Base-by-base conservation (phyloP, 2,888 invertebrate genomes). In the Aspidiotus rigidus region DNA sequence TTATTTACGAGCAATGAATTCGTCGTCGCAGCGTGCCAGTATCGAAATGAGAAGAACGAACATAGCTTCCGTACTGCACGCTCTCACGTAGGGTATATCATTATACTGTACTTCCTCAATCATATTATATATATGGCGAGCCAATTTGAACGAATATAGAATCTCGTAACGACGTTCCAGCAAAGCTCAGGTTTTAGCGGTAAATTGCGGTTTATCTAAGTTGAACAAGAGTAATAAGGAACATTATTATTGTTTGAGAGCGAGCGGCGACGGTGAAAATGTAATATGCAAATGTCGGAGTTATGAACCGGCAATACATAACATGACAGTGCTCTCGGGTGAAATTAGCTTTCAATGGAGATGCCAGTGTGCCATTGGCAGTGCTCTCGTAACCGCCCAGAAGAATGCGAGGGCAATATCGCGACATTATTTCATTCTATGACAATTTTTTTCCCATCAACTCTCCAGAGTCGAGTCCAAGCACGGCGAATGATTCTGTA, bases 151-250 rank as follows among this genome's bases (percentile, higher is more conserved):
- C 49, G 49, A 28, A 28, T 49, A 49, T 49, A 49, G 44, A 62
- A 62, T 42, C 62, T 10, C 41, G 16, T 62, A 62, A 62, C 17
- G 44, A 44, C 44, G 44, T 62, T 62, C 41, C 44, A 44, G 28
- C 28, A 62, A 17, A 13, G 17, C 42, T 41, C 15, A 44, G 62
- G 41, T 62, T 62, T 62, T 42, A 62, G 44, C 44, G 62, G 62
- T 62, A 44, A 62, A 62, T 62, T 62, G 63, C 63, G 63, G 63
- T 63, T 57, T 63, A 63, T 63, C 63, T 63, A 44, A 63, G 63
- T 55, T 66, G 15, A 66, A 66, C 66, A 44, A 66, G 66, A 66
- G 44, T 66, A 66, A 66, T 66, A 56, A 66, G 56, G 66, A 66
- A 66, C 56, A 44, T 17, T 7, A 28, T 44, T 28, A 44, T 39